These are phyloP conservation scores for Carcharodon carcharias DNA, from an alignment of 2,797 vertebrate species.

Conservation along the genomic window DNA sequence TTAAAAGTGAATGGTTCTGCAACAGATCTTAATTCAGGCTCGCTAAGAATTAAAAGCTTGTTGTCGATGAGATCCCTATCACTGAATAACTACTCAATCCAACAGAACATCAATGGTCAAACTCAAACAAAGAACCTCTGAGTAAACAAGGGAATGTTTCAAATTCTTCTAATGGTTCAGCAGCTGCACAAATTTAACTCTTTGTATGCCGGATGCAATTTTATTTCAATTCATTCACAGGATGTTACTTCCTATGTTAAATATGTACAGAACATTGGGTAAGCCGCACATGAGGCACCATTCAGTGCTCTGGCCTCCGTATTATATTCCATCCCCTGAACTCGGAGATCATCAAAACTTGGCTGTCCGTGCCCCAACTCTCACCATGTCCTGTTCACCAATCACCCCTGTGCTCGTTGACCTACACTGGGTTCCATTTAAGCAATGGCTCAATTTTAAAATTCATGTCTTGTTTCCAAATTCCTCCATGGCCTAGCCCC, in stretches of 20 bases:
- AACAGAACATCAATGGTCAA: constrained; percentile 19
- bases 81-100: constrained; percentile 13
- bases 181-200: background rate
- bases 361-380: no score
- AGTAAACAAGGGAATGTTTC: constrained; percentile 35
- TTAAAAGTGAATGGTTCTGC: background rate
- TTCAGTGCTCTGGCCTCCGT: no score
- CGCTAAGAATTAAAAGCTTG: background rate
- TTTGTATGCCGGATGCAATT: background rate
- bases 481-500: no score
- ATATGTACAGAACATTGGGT: no score
- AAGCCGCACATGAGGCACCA: no score
- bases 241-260: background rate
- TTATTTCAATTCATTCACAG: background rate
- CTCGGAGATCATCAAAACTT: no score
- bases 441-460: no score
- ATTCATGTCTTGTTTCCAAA: no score
- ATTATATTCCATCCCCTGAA: no score
- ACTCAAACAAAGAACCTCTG: background rate
- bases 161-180: constrained; percentile 5
- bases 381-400: no score
- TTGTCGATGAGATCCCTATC: constrained; percentile 25
- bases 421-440: no score
- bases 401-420: no score
- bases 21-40: background rate